phyloP scores from a whole-genome alignment of 2,113 vertebrate species.

The Piprites chloris region DNA sequence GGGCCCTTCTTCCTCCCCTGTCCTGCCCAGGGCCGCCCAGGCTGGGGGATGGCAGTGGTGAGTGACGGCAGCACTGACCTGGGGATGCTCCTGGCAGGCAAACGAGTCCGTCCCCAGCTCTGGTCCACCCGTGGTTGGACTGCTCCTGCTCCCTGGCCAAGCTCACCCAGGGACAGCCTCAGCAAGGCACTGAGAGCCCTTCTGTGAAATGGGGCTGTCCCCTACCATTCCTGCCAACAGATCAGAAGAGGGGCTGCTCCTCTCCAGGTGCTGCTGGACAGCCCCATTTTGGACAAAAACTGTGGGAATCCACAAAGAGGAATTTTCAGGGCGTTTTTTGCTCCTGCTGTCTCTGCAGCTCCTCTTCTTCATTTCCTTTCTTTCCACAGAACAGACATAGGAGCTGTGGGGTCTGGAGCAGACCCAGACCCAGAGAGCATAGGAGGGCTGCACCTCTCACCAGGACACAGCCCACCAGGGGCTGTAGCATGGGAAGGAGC shows the following conservation, averaged over 20 bases:
- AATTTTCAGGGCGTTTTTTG: background rate
- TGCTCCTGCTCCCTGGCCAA: background rate
- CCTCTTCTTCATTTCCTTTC: background rate
- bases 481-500: background rate
- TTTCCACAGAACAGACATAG: background rate
- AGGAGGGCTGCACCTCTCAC: background rate
- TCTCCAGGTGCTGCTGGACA: rapidly evolving
- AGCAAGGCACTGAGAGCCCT: rapidly evolving
- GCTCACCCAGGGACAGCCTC: rapidly evolving
- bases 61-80: rapidly evolving
- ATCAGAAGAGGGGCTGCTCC: background rate
- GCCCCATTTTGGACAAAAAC: background rate
- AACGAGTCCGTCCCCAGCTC: rapidly evolving
- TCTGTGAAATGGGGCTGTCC: background rate
- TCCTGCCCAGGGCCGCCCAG: background rate
- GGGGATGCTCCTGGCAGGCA: background rate
- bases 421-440: rapidly evolving
- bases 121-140: background rate
- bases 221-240: background rate
- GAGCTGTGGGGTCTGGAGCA: rapidly evolving
- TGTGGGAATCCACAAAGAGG: background rate
- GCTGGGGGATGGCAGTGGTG: rapidly evolving
- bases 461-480: rapidly evolving
- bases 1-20: background rate
- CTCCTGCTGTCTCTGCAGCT: background rate